Conservation (phyloP, 2,113 vertebrate species). For the Oplegnathus fasciatus region DNA sequence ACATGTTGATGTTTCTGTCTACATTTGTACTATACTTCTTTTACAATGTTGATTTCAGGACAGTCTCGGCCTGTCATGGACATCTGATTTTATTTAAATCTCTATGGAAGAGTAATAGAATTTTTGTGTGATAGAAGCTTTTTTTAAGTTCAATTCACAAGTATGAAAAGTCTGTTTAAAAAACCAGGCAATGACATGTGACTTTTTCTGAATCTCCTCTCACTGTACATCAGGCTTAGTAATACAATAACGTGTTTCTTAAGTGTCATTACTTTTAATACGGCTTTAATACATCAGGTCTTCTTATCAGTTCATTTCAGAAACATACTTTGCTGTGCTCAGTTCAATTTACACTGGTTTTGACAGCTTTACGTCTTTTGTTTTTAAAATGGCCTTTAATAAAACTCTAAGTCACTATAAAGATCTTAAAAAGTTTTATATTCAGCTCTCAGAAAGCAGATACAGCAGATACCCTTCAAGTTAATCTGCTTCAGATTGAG, state of each 20-base stretch:
- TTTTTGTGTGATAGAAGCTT: no score
- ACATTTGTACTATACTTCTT: no score
- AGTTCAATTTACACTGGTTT: not conserved
- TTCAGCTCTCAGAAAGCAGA: conserved; percentile 15
- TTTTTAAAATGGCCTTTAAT: not conserved
- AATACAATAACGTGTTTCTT: not conserved
- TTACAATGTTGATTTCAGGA: not conserved
- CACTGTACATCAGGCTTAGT: not conserved
- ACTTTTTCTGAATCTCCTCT: not conserved
- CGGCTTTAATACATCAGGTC: no score
- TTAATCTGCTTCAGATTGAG: conserved; percentile 38
- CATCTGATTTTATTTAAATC: no score
- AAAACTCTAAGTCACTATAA: not conserved
- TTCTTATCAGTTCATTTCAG: not conserved
- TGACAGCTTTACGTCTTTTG: conserved; percentile 3
- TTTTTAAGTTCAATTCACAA: not conserved
- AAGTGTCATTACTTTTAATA: not conserved
- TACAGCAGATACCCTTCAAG: conserved; percentile 17
- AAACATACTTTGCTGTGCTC: not conserved
- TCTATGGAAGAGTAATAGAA: no score
- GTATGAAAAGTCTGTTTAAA: not conserved
- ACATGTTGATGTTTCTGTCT: no score
- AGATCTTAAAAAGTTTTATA: not conserved
- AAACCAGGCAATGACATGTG: not conserved
- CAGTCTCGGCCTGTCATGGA: not conserved